Base-by-base conservation (phyloP, 2,113 vertebrate genomes). In the Oxyruncus cristatus region DNA sequence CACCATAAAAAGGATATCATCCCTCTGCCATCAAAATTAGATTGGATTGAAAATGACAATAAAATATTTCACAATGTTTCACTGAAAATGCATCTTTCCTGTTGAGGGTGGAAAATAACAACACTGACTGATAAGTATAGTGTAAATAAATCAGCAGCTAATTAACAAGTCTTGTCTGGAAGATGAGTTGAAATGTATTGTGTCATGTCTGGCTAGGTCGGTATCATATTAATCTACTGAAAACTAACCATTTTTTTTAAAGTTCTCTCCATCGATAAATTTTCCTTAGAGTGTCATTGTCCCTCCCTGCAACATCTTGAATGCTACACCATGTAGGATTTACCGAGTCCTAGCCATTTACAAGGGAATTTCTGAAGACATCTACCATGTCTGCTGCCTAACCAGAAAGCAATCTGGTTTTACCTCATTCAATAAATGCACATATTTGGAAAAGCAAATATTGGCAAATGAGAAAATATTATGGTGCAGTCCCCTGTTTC, bases 101-200 rank as follows among this genome's bases (percentile, higher is more conserved):
- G 23, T 21, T 63, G 27, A 79, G 9, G 17, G 44, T 73, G n/a
- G 49, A 68, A 95, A 92, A 91, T 84, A 22, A 1, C 24, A 52
- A 20, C n/a, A 58, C 14, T 61, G 33, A 39, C 16, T 74, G 49
- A 52, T 68, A 78, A 91, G 47, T 46, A 82, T 23, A 23, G 19
- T 83, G 90, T 85, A 89, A 78, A 95, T 83, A 93, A 93, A 89
- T 74, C 14, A 78, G 42, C 35, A 89, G 74, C 89, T 95, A 94
- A 93, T 89, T 74, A 93, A 95, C 37, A 65, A 14, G 56, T 75
- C 67, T 89, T 83, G 39, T 19, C n/a, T 92, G 47, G 59, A 67
- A 80, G 12, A 93, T 17, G 20, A 47, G 32, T 55, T 94, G 26
- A 92, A 94, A 80, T 74, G 52, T 39, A 52, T 72, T 96, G 46